Conservation (phyloP, 2,113 vertebrate species). For the Tamias sibiricus region DNA sequence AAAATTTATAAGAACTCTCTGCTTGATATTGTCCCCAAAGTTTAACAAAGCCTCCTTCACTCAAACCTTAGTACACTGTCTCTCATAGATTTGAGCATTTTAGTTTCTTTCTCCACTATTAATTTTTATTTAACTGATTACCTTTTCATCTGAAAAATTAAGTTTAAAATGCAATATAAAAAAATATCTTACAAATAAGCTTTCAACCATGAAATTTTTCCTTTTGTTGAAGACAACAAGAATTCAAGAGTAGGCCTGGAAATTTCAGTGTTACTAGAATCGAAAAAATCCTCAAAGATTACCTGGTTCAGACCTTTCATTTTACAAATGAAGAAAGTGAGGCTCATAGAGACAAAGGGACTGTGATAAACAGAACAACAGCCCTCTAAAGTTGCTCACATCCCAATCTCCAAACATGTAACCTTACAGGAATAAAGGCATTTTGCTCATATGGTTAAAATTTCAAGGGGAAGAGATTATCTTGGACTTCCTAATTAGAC, state of each 20-base stretch:
- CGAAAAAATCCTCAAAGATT: not conserved
- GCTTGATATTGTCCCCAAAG: not conserved
- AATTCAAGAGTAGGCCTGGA: not conserved
- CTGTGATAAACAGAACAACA: not conserved
- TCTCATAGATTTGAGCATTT: not conserved
- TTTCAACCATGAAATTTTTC: not conserved
- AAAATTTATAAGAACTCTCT: not conserved
- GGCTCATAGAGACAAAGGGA: not conserved
- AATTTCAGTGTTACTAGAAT: not conserved
- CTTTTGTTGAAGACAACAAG: not conserved
- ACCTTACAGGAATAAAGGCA: not conserved
- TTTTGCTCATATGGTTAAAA: not conserved
- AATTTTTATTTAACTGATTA: not conserved
- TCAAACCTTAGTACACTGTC: not conserved
- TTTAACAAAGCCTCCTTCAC: not conserved
- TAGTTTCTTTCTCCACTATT: not conserved
- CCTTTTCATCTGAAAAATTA: not conserved
- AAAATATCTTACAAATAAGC: not conserved
- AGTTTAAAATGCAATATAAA: slow-evolving; percentile 25
- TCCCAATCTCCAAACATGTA: not conserved
- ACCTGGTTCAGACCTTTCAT: not conserved
- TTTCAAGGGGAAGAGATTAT: not conserved
- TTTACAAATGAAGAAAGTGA: not conserved
- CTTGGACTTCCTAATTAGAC: not conserved
- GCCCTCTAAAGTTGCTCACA: not conserved